phyloP scores from a whole-genome alignment of 2,113 vertebrate genomes.

The Cryptoleucopteryx plumbea region DNA sequence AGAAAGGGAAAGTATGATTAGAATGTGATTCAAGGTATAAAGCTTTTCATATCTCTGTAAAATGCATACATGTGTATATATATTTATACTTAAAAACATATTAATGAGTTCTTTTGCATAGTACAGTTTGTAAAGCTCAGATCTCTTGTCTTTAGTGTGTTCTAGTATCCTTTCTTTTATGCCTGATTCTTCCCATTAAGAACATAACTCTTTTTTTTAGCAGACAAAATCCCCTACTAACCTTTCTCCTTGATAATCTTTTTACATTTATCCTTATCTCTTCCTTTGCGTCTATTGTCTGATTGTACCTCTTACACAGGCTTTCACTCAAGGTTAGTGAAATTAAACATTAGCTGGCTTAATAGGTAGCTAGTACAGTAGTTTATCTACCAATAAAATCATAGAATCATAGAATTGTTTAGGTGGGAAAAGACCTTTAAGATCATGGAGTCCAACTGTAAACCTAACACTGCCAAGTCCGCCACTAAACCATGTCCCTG shows the following conservation, averaged over 20 bases:
- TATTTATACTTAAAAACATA: neutral
- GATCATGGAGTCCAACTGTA: too few species aligned
- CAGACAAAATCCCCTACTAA: constrained; percentile 61
- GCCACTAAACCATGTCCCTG: too few species aligned
- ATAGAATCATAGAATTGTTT: too few species aligned
- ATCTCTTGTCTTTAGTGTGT: constrained; percentile 17
- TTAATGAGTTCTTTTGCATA: neutral
- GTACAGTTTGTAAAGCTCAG: neutral
- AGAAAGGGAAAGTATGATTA: constrained; percentile 9
- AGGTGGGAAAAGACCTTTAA: too few species aligned
- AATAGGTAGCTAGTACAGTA: constrained; percentile 61
- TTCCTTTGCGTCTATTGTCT: constrained; percentile 57
- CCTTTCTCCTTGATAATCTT: constrained; percentile 67
- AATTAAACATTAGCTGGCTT: constrained; percentile 71
- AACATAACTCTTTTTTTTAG: constrained; percentile 2
- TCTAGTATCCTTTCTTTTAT: constrained; percentile 59
- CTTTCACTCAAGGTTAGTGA: constrained; percentile 73
- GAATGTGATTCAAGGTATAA: constrained; percentile 8
- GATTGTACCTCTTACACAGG: constrained; percentile 65
- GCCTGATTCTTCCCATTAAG: constrained; percentile 16
- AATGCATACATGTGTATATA: neutral
- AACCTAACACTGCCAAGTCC: too few species aligned
- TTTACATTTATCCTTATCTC: constrained; percentile 71
- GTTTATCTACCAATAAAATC: constrained; percentile 50
- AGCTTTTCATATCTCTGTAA: constrained; percentile 29